A percentile compares a stretch with the other conserved stretches of the same genome.
phyloP scores from a whole-genome alignment of 2,888 invertebrate species.

The Colletes collaris region DNA sequence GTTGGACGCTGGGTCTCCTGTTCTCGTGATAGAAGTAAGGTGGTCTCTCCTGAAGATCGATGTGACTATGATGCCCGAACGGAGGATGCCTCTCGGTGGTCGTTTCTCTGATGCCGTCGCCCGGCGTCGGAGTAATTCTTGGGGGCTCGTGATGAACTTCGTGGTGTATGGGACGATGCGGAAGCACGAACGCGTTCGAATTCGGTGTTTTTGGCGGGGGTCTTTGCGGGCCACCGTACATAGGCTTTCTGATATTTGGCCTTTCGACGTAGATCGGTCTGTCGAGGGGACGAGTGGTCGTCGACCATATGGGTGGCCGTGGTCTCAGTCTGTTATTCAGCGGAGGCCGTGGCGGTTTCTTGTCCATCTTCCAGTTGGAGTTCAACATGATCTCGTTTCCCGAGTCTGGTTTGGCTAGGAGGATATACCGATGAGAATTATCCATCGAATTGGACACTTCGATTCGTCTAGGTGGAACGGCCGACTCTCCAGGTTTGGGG shows the following conservation, averaged over 20 bases:
- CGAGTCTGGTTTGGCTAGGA: conserved; percentile 68
- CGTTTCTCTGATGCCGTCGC: conserved; percentile 3
- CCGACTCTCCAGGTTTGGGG: conserved; percentile 67
- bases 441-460: conserved; percentile 73
- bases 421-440: conserved; percentile 70
- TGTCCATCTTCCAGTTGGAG: conserved; percentile 76
- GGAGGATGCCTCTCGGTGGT: conserved; percentile 29
- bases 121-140: conserved; percentile 26
- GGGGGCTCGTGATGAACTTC: conserved; percentile 66
- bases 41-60: conserved; percentile 59
- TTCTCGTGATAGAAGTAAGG: conserved; percentile 53
- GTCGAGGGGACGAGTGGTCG: conserved; percentile 66
- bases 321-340: conserved; percentile 74
- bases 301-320: conserved; percentile 68
- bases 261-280: conserved; percentile 73
- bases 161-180: conserved; percentile 61
- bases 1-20: conserved; percentile 8
- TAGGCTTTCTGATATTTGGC: conserved; percentile 65
- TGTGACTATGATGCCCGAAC: conserved; percentile 39
- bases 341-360: conserved; percentile 73
- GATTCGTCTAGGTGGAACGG: conserved; percentile 77
- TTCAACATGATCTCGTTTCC: conserved; percentile 71
- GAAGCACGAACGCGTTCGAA: conserved; percentile 37
- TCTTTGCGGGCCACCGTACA: conserved; percentile 47
- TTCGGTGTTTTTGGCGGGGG: conserved; percentile 54